Conservation (phyloP, 2,797 vertebrate species). For the Intellagama lesueurii region DNA sequence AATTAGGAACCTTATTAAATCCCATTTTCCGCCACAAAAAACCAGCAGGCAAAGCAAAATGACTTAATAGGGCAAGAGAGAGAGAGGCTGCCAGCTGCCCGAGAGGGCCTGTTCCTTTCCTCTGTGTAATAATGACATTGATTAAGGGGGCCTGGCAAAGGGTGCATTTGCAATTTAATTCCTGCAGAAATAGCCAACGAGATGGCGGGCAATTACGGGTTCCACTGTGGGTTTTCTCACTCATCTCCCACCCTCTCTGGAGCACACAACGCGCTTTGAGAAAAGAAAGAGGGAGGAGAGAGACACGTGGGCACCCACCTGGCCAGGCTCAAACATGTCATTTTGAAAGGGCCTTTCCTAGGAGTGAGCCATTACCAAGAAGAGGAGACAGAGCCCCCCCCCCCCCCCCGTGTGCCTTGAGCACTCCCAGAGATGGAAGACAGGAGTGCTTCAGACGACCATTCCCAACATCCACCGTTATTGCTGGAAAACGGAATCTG, state of each 20-base stretch:
- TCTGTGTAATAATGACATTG: conserved; percentile 1
- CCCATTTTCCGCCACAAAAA: not conserved
- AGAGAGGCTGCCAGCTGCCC: not conserved
- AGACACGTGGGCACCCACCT: too few relatives aligned
- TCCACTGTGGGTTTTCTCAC: not conserved
- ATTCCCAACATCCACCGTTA: too few relatives aligned
- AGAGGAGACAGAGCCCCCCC: too few relatives aligned
- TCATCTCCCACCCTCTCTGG: too few relatives aligned
- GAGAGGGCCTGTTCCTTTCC: not conserved
- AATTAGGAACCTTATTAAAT: not conserved
- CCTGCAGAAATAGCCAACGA: not conserved
- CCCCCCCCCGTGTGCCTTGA: too few relatives aligned
- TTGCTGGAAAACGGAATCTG: too few relatives aligned
- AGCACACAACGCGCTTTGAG: not conserved
- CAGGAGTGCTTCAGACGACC: not conserved
- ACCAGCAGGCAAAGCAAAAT: not conserved
- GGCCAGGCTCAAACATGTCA: too few relatives aligned
- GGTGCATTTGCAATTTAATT: conserved; percentile 6
- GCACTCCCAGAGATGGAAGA: too few relatives aligned
- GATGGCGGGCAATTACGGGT: not conserved
- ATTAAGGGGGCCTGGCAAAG: conserved; percentile 11
- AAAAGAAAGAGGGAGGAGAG: not conserved
- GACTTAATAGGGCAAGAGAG: not conserved
- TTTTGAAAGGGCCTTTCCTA: too few relatives aligned
- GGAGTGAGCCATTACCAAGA: too few relatives aligned